A percentile compares a stretch with the other conserved stretches of the same genome.
phyloP scores from a whole-genome alignment of 2,113 vertebrate genomes.

The Eulacestoma nigropectus region DNA sequence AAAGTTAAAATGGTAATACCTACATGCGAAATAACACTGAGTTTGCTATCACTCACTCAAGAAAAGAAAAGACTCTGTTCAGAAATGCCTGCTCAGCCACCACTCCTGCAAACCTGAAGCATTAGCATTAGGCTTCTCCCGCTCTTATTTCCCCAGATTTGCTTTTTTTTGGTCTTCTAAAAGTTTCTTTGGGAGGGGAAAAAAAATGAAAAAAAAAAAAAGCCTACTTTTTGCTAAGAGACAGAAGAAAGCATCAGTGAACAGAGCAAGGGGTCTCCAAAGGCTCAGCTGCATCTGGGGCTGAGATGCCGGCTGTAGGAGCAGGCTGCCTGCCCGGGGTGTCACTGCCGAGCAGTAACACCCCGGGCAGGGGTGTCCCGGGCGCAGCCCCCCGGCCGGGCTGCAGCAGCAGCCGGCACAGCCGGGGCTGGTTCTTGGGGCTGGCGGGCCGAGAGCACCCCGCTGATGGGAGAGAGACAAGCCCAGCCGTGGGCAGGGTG shows the following conservation, averaged over 20 bases:
- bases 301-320: fast-evolving
- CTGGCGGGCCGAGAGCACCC: fast-evolving
- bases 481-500: fast-evolving
- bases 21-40: slow-evolving; percentile 75
- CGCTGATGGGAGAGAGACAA: fast-evolving
- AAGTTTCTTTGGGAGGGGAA: neutral
- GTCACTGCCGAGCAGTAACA: too few relatives aligned
- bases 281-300: neutral
- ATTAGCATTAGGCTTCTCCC: neutral
- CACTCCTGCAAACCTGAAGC: neutral
- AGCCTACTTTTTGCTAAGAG: neutral
- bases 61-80: slow-evolving; percentile 63
- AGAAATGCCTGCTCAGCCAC: slow-evolving; percentile 43
- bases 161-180: neutral
- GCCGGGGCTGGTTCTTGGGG: neutral
- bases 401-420: neutral
- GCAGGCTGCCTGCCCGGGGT: neutral
- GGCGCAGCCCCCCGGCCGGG: neutral
- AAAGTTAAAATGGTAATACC: slow-evolving; percentile 87
- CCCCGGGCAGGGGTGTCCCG: too few relatives aligned
- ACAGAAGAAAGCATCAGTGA: neutral
- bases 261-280: neutral
- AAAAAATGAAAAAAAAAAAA: too few relatives aligned
- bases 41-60: slow-evolving; percentile 74
- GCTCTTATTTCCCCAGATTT: neutral